Evolutionary conservation across 2,888 invertebrate genomes (phyloP), one percentile per base, ranked within the genome.

Genomic region (Frankliniella fusca): DNA sequence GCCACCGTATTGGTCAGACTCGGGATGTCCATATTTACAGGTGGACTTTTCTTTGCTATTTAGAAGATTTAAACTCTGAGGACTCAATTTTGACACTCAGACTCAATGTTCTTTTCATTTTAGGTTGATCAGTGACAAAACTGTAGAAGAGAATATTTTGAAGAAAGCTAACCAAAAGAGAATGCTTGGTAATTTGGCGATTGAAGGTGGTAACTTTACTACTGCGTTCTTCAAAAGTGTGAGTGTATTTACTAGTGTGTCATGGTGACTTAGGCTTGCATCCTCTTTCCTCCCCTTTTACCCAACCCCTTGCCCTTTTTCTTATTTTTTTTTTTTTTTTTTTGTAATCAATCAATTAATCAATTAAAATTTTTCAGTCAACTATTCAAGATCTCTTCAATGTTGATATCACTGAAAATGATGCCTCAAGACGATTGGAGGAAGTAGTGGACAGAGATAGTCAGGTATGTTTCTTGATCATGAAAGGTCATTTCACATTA

Each of bases 1-100:
- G 98, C 89, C 99, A 99, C 90, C 93, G 99, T 86, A 99, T 99
- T 88, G 99, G 99, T 0, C 99, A 99, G 90, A 99, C 99, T 27
- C 91, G 98, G 85, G 98, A 99, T 91, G 99, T 99, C 84, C 97
- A 98, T 89, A 98, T 99, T 87, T 99, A 97, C 90, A 90, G 93
- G 92, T 91, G 86, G 65, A 82, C 18, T 48, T 81, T 38, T 61
- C 23, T 23, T n/a, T 38, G 9, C 48, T 38, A 9, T 2, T 18
- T 9, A 38, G 0, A 80, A 18, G 15, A 0, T 80, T n/a, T 49
- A 1, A 8, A 5, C 15, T 80, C 8, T 28, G 11, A 23, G 8
- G 2, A 23, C 8, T 76, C 27, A 23, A 23, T 2, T 82, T 48
- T 23, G 48, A 20, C 18, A n/a, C 3, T n/a, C 1, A 11, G 49